These are phyloP conservation scores for Spheniscus mendiculus DNA, from an alignment of 2,113 vertebrate genomes.

Conservation along the genomic window DNA sequence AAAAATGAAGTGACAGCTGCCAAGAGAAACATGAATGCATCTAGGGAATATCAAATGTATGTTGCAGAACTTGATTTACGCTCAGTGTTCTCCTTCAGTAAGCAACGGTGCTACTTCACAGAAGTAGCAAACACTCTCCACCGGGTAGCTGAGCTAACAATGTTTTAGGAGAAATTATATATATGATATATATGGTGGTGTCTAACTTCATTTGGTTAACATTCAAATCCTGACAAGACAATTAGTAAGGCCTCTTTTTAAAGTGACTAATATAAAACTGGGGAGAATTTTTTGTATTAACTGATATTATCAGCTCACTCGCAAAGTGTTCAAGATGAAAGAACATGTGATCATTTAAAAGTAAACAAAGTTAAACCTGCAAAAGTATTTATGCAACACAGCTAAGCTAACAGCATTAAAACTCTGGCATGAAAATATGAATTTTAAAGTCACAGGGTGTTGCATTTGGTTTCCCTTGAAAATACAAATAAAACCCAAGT, in stretches of 20 bases:
- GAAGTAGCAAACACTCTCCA: not conserved
- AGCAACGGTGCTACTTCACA: not conserved
- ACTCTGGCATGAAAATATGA: not conserved
- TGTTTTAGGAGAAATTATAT: not conserved
- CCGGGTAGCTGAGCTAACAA: not conserved
- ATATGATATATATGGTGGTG: too few species aligned
- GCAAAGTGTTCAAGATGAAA: not conserved
- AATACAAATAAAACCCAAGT: not conserved
- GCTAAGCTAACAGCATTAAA: not conserved
- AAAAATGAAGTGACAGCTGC: not conserved
- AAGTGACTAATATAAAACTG: not conserved
- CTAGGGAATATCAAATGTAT: not conserved
- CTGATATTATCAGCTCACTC: not conserved
- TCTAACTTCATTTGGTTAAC: not conserved
- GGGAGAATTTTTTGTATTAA: not conserved
- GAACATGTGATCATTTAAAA: not conserved
- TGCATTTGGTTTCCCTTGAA: not conserved
- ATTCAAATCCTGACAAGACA: not conserved
- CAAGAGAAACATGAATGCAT: not conserved
- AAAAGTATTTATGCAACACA: not conserved
- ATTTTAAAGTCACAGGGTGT: not conserved
- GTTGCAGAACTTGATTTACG: not conserved
- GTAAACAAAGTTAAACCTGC: not conserved
- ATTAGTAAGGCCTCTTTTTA: not conserved
- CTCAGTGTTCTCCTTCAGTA: not conserved